phyloP scores from a whole-genome alignment of 1,140 invertebrate species.

The Pseudomyrmex sp. region DNA sequence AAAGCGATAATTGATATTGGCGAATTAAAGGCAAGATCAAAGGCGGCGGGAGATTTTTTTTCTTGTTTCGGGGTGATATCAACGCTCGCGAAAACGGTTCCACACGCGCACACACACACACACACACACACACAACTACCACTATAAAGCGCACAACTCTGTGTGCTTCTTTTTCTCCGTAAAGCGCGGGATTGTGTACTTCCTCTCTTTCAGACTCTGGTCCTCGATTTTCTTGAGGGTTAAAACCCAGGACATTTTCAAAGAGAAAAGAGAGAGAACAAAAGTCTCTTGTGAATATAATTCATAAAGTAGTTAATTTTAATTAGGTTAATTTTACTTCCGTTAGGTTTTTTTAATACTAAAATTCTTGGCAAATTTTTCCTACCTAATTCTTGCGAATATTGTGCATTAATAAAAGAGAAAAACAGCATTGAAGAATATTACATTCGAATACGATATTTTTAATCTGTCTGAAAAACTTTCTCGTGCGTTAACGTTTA shows the following conservation, averaged over 20 bases:
- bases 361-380: background rate
- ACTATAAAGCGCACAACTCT: background rate
- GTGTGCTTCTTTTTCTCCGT: background rate
- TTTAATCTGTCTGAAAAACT: background rate
- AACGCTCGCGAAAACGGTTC: slow-evolving; percentile 26
- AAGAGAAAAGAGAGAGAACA: background rate
- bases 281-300: background rate
- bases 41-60: background rate
- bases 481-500: background rate
- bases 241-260: background rate
- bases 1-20: slow-evolving; percentile 42
- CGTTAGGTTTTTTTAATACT: background rate
- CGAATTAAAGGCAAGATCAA: slow-evolving; percentile 46
- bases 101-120: background rate
- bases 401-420: background rate
- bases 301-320: too few relatives aligned
- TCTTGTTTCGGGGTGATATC: slow-evolving; percentile 12
- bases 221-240: background rate
- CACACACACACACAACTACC: background rate
- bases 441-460: background rate
- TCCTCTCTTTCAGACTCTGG: background rate
- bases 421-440: background rate
- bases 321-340: background rate
- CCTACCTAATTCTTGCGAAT: too few relatives aligned
- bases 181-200: slow-evolving; percentile 10